Evolutionary conservation across 2,797 vertebrate genomes (phyloP).

Genomic region (Darevskia nairensis): DNA sequence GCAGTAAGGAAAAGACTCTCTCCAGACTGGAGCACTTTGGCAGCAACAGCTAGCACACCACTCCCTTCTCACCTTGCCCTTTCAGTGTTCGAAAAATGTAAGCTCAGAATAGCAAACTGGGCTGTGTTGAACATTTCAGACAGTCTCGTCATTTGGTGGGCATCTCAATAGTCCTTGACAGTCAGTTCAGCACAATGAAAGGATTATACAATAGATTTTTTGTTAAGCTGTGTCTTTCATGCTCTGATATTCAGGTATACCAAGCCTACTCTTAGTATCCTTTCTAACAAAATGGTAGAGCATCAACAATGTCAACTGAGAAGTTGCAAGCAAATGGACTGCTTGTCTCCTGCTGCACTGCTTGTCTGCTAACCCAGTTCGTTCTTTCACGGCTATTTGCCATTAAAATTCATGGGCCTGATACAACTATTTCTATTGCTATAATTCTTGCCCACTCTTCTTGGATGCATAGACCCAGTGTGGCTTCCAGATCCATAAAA

Average conservation of each 20-base stretch:
- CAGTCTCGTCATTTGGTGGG: neutral
- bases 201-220: conserved; percentile 2
- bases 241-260: neutral
- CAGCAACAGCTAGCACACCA: neutral
- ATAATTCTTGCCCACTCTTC: neutral
- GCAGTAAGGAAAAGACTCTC: too few relatives aligned
- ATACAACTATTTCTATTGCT: neutral
- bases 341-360: neutral
- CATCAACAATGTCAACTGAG: too few relatives aligned
- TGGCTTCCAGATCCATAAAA: neutral
- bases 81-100: neutral
- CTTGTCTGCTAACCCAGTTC: neutral
- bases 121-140: neutral
- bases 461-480: neutral
- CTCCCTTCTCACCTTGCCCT: neutral
- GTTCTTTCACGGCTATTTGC: neutral
- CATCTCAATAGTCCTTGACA: neutral
- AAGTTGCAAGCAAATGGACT: neutral
- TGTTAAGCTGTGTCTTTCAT: neutral
- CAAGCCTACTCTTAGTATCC: neutral
- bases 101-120: neutral
- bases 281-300: neutral
- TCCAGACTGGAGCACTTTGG: too few relatives aligned
- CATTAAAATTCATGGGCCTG: neutral
- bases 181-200: conserved; percentile 57